These are phyloP conservation scores for Eupithecia inturbata DNA, from an alignment of 2,888 invertebrate species.

Conservation along the genomic window DNA sequence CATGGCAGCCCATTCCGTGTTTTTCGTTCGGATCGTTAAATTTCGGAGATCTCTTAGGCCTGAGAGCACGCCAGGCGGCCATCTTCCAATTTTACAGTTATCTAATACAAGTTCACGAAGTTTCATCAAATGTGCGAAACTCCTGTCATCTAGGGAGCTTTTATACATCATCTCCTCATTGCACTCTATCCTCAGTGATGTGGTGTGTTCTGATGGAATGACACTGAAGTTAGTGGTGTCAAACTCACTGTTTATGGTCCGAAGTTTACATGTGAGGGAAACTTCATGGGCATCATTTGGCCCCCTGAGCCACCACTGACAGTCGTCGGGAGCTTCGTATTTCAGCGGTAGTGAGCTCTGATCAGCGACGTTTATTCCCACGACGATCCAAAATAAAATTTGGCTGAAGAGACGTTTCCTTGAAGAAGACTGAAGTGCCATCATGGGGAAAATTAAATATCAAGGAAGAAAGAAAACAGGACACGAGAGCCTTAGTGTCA, in stretches of 20 bases:
- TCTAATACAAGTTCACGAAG: slow-evolving; percentile 92
- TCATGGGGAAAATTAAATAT: slow-evolving; percentile 76
- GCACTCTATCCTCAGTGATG: slow-evolving; percentile 90
- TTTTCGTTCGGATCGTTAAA: slow-evolving; percentile 93
- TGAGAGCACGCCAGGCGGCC: slow-evolving; percentile 91
- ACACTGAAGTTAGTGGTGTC: slow-evolving; percentile 95
- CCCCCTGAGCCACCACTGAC: slow-evolving; percentile 89
- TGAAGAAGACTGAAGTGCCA: slow-evolving; percentile 71
- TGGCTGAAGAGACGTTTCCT: slow-evolving; percentile 68
- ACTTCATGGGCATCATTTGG: slow-evolving; percentile 88
- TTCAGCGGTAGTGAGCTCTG: slow-evolving; percentile 79
- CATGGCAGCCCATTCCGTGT: slow-evolving; percentile 92
- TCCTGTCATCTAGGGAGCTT: slow-evolving; percentile 89
- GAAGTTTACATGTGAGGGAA: slow-evolving; percentile 90
- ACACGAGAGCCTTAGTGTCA: slow-evolving; percentile 79
- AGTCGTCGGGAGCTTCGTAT: slow-evolving; percentile 94
- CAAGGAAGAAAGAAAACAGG: slow-evolving; percentile 81
- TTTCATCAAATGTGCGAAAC: slow-evolving; percentile 91
- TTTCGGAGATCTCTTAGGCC: slow-evolving; percentile 92
- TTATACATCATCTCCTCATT: slow-evolving; percentile 91
- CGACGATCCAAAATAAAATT: slow-evolving; percentile 74
- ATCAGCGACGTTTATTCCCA: slow-evolving; percentile 77
- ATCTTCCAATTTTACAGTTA: slow-evolving; percentile 93
- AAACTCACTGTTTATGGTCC: slow-evolving; percentile 94
- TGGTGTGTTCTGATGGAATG: slow-evolving; percentile 92